phyloP scores from a whole-genome alignment of 2,113 vertebrate genomes.

The Onychorhynchus coronatus region DNA sequence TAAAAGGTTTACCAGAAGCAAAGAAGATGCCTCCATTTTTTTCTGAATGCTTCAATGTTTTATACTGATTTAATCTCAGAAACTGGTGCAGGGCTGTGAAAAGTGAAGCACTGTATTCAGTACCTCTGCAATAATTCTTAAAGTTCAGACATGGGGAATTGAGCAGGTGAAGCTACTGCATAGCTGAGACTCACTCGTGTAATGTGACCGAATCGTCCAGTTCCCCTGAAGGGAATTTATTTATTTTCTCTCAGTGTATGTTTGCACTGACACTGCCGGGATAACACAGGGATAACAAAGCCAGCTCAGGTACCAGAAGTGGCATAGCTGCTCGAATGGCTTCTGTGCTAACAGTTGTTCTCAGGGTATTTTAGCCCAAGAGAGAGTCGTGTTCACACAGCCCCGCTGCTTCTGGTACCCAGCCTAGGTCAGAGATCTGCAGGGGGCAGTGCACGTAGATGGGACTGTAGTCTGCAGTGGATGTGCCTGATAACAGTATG shows the following conservation, averaged over 20 bases:
- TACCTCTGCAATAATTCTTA: neutral
- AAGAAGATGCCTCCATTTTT: neutral
- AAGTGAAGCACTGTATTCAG: neutral
- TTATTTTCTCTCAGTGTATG: neutral
- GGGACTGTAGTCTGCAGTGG: conserved; percentile 14
- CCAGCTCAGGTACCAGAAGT: conserved; percentile 45
- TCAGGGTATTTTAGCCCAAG: neutral
- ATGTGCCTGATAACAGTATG: conserved; percentile 39
- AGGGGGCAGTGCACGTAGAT: neutral
- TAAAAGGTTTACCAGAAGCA: neutral
- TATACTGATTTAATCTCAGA: neutral
- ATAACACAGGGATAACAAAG: neutral
- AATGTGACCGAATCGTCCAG: fast-evolving
- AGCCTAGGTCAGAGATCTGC: neutral
- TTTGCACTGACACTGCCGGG: neutral
- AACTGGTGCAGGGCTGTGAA: neutral
- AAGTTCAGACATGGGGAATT: neutral
- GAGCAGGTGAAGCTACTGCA: neutral
- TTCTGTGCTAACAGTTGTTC: neutral
- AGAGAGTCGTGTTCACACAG: neutral
- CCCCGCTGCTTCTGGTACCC: conserved; percentile 46
- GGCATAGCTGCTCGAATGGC: neutral
- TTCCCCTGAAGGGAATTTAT: neutral
- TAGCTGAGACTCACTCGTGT: neutral
- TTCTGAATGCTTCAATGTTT: neutral